Evolutionary conservation across 2,888 invertebrate species (phyloP), one percentile per base, ranked within the genome.

Genomic region (Tachystola acroxantha): DNA sequence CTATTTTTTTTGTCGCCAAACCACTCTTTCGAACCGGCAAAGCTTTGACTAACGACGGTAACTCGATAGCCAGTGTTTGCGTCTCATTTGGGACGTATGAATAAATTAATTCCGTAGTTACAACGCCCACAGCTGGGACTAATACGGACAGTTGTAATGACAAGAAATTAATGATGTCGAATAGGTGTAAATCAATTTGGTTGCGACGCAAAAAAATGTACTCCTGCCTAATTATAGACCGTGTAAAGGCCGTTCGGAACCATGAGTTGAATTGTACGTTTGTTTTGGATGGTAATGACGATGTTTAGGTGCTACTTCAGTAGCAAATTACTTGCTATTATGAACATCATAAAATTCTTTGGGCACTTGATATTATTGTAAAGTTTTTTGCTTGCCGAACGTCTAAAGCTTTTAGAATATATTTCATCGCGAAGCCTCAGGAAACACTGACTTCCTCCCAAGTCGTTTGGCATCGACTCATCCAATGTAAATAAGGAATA

Each of bases 21-120:
- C 50, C 58, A 58, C 57, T 58, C 64, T 64, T 66, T 64, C 64
- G 61, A 46, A 62, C 58, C 60, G 62, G 57, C 40, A 42, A 53
- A 60, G 29, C 6, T 72, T 73, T 79, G 74, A 81, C 80, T 79
- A 79, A 79, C 69, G 72, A 70, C 53, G 53, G 77, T 71, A 77
- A 77, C 68, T 51, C 54, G 73, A 81, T 71, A 64, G 58, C 54
- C 55, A 55, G 54, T 62, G 63, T 66, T 64, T 70, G 60, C 43
- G 54, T 57, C 57, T 55, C 57, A 56, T 53, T 49, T 65, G 44
- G 50, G 68, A 66, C 60, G 67, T 68, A 54, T 56, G 52, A 61
- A 60, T 66, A 62, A 70, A 73, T 76, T 68, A 65, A 70, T 73
- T 62, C 57, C 57, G 48, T 61, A 55, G 14, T 27, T 19, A 50